These are phyloP conservation scores for Drosophila biarmipes DNA, from an alignment of 1,140 invertebrate genomes.

Conservation along the genomic window DNA sequence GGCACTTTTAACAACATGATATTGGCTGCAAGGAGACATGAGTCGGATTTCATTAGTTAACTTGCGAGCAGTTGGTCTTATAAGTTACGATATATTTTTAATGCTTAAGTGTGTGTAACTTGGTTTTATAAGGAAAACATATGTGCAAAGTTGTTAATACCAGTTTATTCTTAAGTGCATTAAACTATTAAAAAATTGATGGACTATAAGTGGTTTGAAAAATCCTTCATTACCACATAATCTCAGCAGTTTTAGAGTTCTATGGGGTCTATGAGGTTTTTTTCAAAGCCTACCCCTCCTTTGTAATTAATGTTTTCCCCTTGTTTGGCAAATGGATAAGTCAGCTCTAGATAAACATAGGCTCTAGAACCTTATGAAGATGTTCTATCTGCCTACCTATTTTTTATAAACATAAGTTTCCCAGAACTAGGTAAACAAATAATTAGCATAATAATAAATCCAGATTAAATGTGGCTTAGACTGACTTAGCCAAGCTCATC, in stretches of 20 bases:
- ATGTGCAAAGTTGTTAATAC: neutral
- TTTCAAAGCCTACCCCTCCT: neutral
- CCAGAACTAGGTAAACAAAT: no score
- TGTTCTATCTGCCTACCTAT: no score
- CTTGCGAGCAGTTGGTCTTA: neutral
- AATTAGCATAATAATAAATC: neutral
- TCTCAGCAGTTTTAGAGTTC: slow-evolving; percentile 5
- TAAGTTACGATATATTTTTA: neutral
- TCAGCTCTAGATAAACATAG: no score
- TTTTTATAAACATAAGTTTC: no score
- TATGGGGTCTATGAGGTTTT: neutral
- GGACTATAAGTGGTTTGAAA: neutral
- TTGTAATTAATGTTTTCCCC: no score
- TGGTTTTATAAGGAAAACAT: neutral
- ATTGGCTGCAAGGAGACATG: slow-evolving; percentile 37
- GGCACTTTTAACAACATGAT: slow-evolving; percentile 82
- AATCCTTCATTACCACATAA: slow-evolving; percentile 1
- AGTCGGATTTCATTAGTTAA: neutral
- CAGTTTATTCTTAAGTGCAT: neutral
- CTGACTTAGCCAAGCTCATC: slow-evolving; percentile 1
- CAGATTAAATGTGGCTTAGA: neutral
- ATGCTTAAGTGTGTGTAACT: no score
- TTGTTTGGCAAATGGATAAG: no score
- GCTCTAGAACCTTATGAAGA: no score
- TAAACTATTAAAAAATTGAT: neutral